A percentile compares a stretch with the other conserved stretches of the same genome.
Conservation (phyloP, 2,797 vertebrate species). For the Brachymystax lenok region DNA sequence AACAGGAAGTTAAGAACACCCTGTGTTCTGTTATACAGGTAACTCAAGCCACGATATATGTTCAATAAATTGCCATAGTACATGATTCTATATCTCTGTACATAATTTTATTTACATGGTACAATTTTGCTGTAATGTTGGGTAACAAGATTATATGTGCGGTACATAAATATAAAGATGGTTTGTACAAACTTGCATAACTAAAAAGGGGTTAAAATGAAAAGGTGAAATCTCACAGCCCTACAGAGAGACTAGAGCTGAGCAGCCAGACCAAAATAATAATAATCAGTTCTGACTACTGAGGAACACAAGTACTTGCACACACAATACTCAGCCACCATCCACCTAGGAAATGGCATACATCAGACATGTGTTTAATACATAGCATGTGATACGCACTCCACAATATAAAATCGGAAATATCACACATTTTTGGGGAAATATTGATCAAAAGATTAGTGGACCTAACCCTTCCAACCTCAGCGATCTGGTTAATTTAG, state of each 20-base stretch:
- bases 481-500: conserved; percentile 48
- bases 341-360: conserved; percentile 20
- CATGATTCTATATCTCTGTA: conserved; percentile 65
- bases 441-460: conserved; percentile 52
- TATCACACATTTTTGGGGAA: conserved; percentile 33
- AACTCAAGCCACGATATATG: no score
- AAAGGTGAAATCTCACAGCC: conserved; percentile 35
- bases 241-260: conserved; percentile 23
- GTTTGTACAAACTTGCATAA: conserved; percentile 79
- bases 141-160: conserved; percentile 69
- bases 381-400: conserved; percentile 36
- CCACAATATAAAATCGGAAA: conserved; percentile 30
- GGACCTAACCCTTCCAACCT: conserved; percentile 57
- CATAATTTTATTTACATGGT: conserved; percentile 80
- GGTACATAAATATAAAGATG: conserved; percentile 80
- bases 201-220: conserved; percentile 60
- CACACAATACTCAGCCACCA: conserved; percentile 30
- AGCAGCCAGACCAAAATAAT: conserved; percentile 57
- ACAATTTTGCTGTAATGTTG: conserved; percentile 71
- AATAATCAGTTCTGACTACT: conserved; percentile 39
- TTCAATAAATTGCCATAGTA: not conserved
- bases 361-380: conserved; percentile 37
- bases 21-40: no score
- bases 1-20: no score
- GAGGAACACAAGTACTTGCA: conserved; percentile 36